phyloP scores from a whole-genome alignment of 2,888 invertebrate species.

The Nysson spinosus region DNA sequence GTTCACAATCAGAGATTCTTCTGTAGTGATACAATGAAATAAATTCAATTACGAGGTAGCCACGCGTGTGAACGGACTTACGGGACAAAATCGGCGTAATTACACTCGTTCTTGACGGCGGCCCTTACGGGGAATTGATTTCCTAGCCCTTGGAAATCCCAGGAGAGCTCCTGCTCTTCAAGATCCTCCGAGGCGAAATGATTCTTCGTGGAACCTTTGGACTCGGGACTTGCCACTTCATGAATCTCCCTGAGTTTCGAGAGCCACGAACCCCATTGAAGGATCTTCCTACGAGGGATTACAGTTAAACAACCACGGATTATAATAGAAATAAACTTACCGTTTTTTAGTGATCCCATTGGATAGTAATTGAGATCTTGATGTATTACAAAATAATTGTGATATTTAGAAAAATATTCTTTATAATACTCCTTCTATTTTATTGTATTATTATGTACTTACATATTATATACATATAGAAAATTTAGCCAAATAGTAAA shows the following conservation, averaged over 20 bases:
- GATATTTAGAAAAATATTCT: no score
- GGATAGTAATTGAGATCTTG: no score
- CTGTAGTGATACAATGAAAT: constrained; percentile 49
- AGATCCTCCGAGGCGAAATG: neutral
- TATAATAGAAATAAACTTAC: no score
- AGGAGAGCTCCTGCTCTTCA: constrained; percentile 6
- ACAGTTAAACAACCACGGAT: constrained; percentile 11
- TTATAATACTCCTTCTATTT: no score
- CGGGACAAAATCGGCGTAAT: constrained; percentile 46
- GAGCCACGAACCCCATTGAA: neutral
- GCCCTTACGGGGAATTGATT: constrained; percentile 40
- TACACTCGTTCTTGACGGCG: constrained; percentile 26
- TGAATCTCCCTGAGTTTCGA: neutral
- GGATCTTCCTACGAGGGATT: neutral
- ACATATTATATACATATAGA: no score
- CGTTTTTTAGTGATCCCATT: no score
- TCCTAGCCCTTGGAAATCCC: constrained; percentile 13
- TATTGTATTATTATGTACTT: no score
- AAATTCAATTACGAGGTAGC: constrained; percentile 45
- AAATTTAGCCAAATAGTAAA: no score
- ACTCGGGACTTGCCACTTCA: neutral
- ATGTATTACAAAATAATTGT: no score
- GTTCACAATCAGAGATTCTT: no score
- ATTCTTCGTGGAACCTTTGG: neutral
- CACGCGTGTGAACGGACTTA: constrained; percentile 35